A percentile compares a stretch with the other conserved stretches of the same genome.
Conservation (phyloP, 2,888 invertebrate species). For the Erpobdella octoculata region DNA sequence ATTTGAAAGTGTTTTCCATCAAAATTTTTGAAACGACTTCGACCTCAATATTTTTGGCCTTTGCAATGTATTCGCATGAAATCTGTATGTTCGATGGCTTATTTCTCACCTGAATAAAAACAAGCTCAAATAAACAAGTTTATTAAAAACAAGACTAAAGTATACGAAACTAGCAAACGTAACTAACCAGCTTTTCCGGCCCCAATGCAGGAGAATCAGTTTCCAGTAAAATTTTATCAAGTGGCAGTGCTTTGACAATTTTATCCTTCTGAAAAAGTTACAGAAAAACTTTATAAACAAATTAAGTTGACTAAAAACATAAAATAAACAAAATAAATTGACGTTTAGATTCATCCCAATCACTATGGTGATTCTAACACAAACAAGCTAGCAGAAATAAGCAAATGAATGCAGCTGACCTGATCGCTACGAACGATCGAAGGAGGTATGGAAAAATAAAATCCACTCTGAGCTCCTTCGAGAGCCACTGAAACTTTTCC, state of each 20-base stretch:
- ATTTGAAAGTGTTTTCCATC: conserved; percentile 48
- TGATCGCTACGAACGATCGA: conserved; percentile 48
- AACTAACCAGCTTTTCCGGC: conserved; percentile 47
- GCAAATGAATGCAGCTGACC: conserved; percentile 36
- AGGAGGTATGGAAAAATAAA: conserved; percentile 53
- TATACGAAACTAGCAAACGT: background rate
- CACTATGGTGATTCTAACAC: background rate
- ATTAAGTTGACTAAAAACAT: background rate
- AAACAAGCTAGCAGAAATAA: background rate
- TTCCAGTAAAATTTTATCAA: conserved; percentile 52
- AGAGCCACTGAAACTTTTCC: conserved; percentile 49
- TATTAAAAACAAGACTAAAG: background rate
- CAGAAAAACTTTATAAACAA: background rate
- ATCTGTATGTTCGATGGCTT: conserved; percentile 49
- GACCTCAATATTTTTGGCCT: conserved; percentile 44
- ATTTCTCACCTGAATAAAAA: conserved; percentile 45
- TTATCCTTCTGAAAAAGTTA: conserved; percentile 43
- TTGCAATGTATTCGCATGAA: conserved; percentile 50
- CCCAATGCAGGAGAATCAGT: conserved; percentile 55
- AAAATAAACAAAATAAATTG: background rate
- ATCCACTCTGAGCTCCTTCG: conserved; percentile 50
- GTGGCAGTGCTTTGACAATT: conserved; percentile 49
- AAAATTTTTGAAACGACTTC: conserved; percentile 45
- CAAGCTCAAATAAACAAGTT: background rate
- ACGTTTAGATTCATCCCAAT: too few species aligned